A percentile compares a stretch with the other conserved stretches of the same genome.
Conservation (phyloP, 2,797 vertebrate genomes). For the Sciurus vulgaris region DNA sequence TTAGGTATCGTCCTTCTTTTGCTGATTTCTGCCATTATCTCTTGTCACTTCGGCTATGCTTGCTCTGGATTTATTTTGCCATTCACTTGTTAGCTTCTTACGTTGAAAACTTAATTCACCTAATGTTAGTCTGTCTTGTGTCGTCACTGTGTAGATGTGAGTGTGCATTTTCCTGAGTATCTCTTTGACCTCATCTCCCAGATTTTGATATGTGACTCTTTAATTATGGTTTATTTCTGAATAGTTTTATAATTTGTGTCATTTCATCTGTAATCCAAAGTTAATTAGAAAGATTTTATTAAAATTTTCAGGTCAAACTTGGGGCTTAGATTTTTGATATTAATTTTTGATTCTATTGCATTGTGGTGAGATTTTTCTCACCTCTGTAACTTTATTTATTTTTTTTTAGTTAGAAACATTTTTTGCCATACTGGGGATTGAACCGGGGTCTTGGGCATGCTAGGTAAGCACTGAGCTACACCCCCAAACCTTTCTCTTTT, state of each 20-base stretch:
- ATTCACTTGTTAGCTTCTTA: background rate
- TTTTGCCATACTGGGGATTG: background rate
- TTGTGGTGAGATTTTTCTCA: background rate
- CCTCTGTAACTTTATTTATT: background rate
- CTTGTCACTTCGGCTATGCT: background rate
- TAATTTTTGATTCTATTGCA: background rate
- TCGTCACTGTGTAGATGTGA: background rate
- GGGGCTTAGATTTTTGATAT: background rate
- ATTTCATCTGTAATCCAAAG: constrained; percentile 1
- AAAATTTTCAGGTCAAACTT: constrained; percentile 17
- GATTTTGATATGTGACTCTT: background rate
- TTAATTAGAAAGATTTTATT: background rate
- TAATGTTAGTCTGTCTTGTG: background rate
- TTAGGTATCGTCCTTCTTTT: background rate
- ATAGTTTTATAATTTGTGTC: background rate
- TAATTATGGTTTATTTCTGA: background rate
- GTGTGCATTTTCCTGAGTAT: background rate
- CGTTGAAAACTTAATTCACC: background rate
- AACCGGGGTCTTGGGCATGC: too few species aligned
- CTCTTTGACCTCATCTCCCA: background rate
- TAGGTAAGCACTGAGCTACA: too few species aligned
- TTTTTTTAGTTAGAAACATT: background rate
- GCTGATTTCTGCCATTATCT: background rate
- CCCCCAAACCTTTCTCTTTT: too few species aligned
- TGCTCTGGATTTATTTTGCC: constrained; percentile 21